Base-by-base conservation (phyloP, 1,140 invertebrate species). In the Bombus balteatus region DNA sequence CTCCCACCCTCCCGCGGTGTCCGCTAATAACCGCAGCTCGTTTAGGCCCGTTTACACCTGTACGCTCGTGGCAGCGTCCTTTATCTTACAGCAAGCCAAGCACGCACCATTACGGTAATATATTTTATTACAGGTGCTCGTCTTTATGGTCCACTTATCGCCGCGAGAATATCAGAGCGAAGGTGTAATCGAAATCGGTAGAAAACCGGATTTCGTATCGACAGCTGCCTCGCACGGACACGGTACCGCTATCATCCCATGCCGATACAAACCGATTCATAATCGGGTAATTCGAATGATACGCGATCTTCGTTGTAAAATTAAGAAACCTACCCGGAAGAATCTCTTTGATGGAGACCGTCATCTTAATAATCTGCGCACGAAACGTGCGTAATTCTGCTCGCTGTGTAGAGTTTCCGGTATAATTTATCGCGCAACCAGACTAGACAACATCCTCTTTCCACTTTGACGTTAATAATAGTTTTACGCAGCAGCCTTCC, bases 1-100 rank as follows among this genome's bases (percentile, higher is more conserved):
- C 86, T 85, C 83, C 78, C 78, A 77, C 81, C 90, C 86, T 88
- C 87, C 81, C 76, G 87, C 66, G 73, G 87, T 82, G 57, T 59
- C 87, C 86, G 88, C 89, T 94, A 93, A 94, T 94, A 93, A 92
- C 83, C 83, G 89, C 91, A 89, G 87, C 85, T 93, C 91, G 89
- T 93, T 93, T 91, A 87, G 75, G 86, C 89, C 82, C 91, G 90
- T 94, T 95, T 94, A 93, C 94, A 94, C 92, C 93, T 94, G 92
- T 91, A 88, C 41, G 79, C 62, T 53, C 81, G 59, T 74, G 87
- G 85, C 82, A 75, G 77, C 70, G 77, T 73, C 59, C 80, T 88
- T 88, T 88, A 90, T 89, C 88, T 89, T 75, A 15, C 41, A 77
- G 68, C 81, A 3, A 5, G 34, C 34, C 73, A 70, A 77, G 79